Evolutionary conservation across 2,113 vertebrate genomes (phyloP).

Genomic region (Camelus dromedarius): DNA sequence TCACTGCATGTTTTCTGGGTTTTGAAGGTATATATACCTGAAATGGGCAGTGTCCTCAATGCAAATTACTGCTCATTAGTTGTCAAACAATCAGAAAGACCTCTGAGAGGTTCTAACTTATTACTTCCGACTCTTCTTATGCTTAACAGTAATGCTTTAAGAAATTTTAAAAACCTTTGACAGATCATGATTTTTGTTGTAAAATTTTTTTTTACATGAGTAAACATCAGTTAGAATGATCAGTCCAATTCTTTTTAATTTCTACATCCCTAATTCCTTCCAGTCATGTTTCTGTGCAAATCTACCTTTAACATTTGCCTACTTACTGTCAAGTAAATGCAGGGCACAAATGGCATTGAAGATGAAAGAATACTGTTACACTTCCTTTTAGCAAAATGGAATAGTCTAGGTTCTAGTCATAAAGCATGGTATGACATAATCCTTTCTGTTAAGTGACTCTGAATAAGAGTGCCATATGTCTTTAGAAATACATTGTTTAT

Average conservation of each 20-base stretch:
- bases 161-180: neutral
- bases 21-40: neutral
- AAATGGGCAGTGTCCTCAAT: neutral
- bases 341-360: neutral
- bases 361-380: neutral
- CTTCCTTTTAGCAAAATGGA: neutral
- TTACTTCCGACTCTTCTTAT: neutral
- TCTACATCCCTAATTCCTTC: neutral
- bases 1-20: neutral
- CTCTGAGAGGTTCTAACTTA: neutral
- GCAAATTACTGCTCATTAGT: neutral
- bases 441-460: neutral
- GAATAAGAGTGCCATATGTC: neutral
- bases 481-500: slow-evolving; percentile 28
- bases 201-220: neutral
- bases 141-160: neutral
- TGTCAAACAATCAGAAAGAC: neutral
- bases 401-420: neutral
- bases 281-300: slow-evolving; percentile 9
- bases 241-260: neutral
- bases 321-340: neutral
- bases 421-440: neutral
- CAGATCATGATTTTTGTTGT: slow-evolving; percentile 11
- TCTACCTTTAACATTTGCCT: neutral
- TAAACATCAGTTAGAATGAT: neutral